Evolutionary conservation across 2,113 vertebrate genomes (phyloP).

Genomic region (Ibidorhyncha struthersii): DNA sequence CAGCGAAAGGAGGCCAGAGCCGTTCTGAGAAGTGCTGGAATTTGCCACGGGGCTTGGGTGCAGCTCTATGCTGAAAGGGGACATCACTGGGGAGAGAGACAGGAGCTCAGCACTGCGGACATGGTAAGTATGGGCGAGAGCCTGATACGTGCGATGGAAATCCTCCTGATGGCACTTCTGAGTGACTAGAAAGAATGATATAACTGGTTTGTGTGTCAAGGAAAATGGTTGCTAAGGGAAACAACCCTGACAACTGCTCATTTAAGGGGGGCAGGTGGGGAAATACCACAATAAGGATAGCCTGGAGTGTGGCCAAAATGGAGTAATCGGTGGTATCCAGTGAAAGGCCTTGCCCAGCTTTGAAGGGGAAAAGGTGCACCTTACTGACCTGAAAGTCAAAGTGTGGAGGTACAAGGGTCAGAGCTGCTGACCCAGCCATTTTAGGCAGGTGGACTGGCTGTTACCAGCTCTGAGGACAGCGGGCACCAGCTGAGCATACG

Average conservation of each 20-base stretch:
- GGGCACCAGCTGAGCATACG: neutral
- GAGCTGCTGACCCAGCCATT: neutral
- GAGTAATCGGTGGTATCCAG: neutral
- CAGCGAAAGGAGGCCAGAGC: neutral
- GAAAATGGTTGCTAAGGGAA: neutral
- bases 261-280: neutral
- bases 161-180: neutral
- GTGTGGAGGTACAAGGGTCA: neutral
- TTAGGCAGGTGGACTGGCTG: neutral
- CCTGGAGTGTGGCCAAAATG: neutral
- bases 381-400: neutral
- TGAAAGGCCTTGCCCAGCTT: neutral
- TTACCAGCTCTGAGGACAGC: neutral
- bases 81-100: neutral
- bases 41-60: neutral
- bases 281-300: neutral
- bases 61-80: neutral
- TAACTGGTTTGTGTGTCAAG: accelerated
- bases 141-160: accelerated
- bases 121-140: accelerated
- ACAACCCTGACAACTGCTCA: neutral
- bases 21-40: neutral
- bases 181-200: neutral
- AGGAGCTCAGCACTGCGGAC: neutral
- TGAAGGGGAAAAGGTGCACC: neutral